Base-by-base conservation (phyloP, 2,113 vertebrate species). In the Tapirus terrestris region DNA sequence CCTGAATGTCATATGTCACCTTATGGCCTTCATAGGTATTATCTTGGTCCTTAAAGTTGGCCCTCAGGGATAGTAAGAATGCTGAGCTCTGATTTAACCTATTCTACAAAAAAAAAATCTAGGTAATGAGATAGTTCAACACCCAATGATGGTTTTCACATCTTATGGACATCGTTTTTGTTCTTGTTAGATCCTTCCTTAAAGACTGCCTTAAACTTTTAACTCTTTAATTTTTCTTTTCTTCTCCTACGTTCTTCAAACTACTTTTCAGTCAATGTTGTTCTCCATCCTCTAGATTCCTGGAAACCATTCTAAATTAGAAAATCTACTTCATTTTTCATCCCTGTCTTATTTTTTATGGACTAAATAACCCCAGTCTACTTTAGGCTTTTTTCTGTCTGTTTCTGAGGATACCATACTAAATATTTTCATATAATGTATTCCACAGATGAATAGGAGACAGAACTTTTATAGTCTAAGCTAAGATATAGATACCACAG, bases 261-360 rank as follows among this genome's bases (percentile, higher is more conserved):
- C 60, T 95, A 17, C 43, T 91, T 84, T 96, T 96, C 45, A 96
- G 67, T 91, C 65, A 96, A 1, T 83, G 77, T 96, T 96, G 61
- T 72, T 96, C 10, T 31, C 68, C 65, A 91, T 89, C 72, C 75
- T 93, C 61, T 88, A 82, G 68, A 92, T 97, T 96, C 81, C 85
- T 94, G 87, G 89, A 96, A 97, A 94, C 65, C 82, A 91, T 91
- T 98, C 56, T 98, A 96, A 97, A 96, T 97, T 85, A 97, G 85
- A 97, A 97, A 98, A 96, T 89, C 21, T 82, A 92, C 89, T 92
- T 97, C 48, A 94, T 88, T 96, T 96, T 98, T 96, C 63, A 95
- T 91, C 51, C 33, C 39, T 93, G 58, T 81, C 72, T 95, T 97
- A 87, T 96, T 97, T 97, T 95, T 97, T 97, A 85, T 97, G 67